These are phyloP conservation scores for Coenonympha glycerion DNA, from an alignment of 2,888 invertebrate genomes.

Conservation along the genomic window DNA sequence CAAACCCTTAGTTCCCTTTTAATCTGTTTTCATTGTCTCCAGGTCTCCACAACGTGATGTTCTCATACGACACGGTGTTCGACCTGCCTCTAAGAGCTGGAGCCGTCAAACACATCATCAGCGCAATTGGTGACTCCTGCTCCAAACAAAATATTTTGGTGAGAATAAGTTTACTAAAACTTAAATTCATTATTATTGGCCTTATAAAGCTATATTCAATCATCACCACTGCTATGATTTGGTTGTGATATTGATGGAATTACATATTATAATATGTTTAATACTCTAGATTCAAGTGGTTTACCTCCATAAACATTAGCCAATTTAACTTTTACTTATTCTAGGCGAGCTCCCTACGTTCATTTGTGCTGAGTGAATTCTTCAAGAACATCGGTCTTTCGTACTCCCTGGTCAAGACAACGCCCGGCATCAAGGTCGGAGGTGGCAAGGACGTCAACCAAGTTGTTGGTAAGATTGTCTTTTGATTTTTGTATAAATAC, in stretches of 20 bases:
- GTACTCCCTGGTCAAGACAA: constrained; percentile 78
- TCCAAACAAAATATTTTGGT: constrained; percentile 72
- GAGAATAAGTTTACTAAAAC: constrained; percentile 48
- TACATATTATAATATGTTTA: too few species aligned
- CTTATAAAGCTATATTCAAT: too few species aligned
- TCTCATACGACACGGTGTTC: constrained; percentile 78
- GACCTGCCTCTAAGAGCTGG: constrained; percentile 85
- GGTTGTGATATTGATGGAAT: too few species aligned
- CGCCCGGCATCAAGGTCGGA: constrained; percentile 70
- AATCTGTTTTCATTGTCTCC: constrained; percentile 31
- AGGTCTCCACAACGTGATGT: constrained; percentile 73
- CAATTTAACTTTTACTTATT: background rate
- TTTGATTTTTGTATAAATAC: too few species aligned
- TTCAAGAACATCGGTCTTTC: constrained; percentile 76
- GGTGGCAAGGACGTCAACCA: constrained; percentile 74
- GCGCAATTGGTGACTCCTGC: constrained; percentile 79
- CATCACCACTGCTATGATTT: too few species aligned
- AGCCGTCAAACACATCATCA: constrained; percentile 83
- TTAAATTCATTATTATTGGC: too few species aligned
- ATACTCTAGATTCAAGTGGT: too few species aligned
- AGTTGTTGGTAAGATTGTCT: constrained; percentile 69
- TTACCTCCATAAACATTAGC: too few species aligned
- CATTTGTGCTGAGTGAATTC: constrained; percentile 34
- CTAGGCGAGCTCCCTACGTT: constrained; percentile 24
- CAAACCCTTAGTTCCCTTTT: background rate